A percentile compares a stretch with the other conserved stretches of the same genome.
phyloP scores from a whole-genome alignment of 2,888 invertebrate genomes.

The Ormyrus nitidulus region DNA sequence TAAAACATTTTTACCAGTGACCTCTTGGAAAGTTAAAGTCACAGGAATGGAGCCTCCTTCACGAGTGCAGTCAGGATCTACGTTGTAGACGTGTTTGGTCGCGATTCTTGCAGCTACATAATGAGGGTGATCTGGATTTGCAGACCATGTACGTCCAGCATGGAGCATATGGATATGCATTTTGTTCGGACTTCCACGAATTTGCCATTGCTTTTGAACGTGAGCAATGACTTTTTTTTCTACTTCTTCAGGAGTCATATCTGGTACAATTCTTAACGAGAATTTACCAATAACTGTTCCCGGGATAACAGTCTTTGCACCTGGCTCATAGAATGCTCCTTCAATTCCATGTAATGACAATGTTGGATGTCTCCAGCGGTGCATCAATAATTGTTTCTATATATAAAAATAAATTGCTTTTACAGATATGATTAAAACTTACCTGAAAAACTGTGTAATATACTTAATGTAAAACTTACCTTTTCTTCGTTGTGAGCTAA shows the following conservation, averaged over 20 bases:
- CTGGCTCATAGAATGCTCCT: conserved; percentile 94
- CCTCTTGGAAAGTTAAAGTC: conserved; percentile 93
- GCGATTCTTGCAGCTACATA: conserved; percentile 92
- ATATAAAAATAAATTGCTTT: conserved; percentile 24
- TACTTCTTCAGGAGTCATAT: conserved; percentile 91
- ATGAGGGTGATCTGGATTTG: conserved; percentile 94
- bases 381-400: conserved; percentile 88
- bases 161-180: conserved; percentile 83
- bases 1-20: conserved; percentile 94
- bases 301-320: conserved; percentile 96
- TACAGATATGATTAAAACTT: neutral
- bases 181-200: conserved; percentile 89
- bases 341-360: conserved; percentile 97
- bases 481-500: conserved; percentile 88
- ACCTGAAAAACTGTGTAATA: conserved; percentile 21
- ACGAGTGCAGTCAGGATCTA: conserved; percentile 95
- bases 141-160: conserved; percentile 94
- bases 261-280: conserved; percentile 96
- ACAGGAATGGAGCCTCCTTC: conserved; percentile 99
- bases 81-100: conserved; percentile 89
- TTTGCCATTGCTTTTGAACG: conserved; percentile 86
- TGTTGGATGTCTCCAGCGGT: conserved; percentile 95
- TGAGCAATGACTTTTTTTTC: conserved; percentile 87
- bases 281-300: conserved; percentile 97
- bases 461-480: conserved; percentile 63